phyloP scores from a whole-genome alignment of 2,113 vertebrate species.

The Brienomyrus brachyistius region DNA sequence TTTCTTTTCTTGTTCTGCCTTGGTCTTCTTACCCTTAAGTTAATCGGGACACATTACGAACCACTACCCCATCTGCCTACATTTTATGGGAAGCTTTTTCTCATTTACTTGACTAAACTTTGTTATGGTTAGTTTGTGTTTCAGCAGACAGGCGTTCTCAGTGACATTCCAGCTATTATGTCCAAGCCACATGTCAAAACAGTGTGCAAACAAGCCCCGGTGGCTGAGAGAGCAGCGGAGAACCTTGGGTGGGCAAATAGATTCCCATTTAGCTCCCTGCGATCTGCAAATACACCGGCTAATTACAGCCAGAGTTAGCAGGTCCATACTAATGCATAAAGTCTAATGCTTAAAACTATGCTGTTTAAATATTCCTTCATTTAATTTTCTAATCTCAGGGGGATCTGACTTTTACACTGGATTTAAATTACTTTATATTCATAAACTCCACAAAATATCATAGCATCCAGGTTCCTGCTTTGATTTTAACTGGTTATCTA shows the following conservation, averaged over 20 bases:
- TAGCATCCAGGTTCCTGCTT: conserved; percentile 8
- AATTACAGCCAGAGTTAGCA: conserved; percentile 6
- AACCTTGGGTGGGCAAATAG: neutral
- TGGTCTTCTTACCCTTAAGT: conserved; percentile 33
- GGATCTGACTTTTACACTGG: neutral
- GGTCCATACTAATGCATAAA: neutral
- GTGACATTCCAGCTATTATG: conserved; percentile 49
- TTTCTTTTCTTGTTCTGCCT: conserved; percentile 33
- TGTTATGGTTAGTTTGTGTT: conserved; percentile 63
- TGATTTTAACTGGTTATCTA: conserved; percentile 38
- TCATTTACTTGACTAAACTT: conserved; percentile 50
- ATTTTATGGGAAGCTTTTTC: conserved; percentile 43
- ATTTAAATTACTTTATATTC: conserved; percentile 42
- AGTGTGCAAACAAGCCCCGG: conserved; percentile 39
- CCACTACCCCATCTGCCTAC: conserved; percentile 35
- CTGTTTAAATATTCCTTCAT: neutral
- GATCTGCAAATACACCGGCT: conserved; percentile 39
- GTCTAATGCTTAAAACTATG: neutral
- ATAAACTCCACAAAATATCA: conserved; percentile 36
- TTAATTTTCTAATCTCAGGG: neutral
- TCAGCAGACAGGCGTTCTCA: conserved; percentile 50
- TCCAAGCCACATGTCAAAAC: conserved; percentile 64
- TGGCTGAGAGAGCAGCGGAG: conserved; percentile 16
- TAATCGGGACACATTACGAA: conserved; percentile 51
- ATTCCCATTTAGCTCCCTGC: conserved; percentile 20